Evolutionary conservation across 2,888 invertebrate genomes (phyloP), one percentile per base, ranked within the genome.

Genomic region (Merodon equestris): DNA sequence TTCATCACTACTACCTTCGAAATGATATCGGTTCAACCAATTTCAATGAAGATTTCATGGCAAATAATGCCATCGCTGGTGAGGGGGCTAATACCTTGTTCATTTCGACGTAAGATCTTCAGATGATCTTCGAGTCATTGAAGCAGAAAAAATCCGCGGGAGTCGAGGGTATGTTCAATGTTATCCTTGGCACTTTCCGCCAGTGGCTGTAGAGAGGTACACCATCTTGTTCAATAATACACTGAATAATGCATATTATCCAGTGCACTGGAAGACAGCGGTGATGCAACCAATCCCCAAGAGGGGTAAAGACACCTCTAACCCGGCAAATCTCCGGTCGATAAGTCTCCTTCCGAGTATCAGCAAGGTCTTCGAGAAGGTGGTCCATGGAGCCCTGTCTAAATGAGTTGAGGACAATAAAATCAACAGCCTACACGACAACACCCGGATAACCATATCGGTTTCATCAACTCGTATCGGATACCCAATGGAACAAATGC

Each of bases 271-370:
- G 44, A 57, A 57, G 44, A 44, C 57, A 10, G n/a, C n/a, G n/a
- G n/a, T n/a, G 57, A 42, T 9, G n/a, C n/a, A n/a, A 44, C 57
- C 57, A 44, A 42, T 57, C 15, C 44, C 13, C 3, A 44, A 57
- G 42, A 57, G 27, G 27, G 44, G 56, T 42, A 56, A 56, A 18
- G 56, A 56, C 18, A 56, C 40, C 42, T 56, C 40, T 42, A 56
- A 56, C 7, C 56, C 56, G n/a, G n/a, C 56, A 17, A 45, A 15
- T 4, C 10, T 45, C 17, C 15, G 45, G 45, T 45, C 7, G 9
- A 45, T 45, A 45, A 45, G 15, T 17, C 45, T 17, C 2, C n/a
- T 45, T 15, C 15, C 45, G 12, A 15, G 45, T 45, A 45, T 45
- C 2, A 45, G 14, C 14, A 15, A 15, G 17, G 45, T 45, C 14